phyloP scores from a whole-genome alignment of 2,113 vertebrate genomes.

The Sminthopsis crassicaudata region DNA sequence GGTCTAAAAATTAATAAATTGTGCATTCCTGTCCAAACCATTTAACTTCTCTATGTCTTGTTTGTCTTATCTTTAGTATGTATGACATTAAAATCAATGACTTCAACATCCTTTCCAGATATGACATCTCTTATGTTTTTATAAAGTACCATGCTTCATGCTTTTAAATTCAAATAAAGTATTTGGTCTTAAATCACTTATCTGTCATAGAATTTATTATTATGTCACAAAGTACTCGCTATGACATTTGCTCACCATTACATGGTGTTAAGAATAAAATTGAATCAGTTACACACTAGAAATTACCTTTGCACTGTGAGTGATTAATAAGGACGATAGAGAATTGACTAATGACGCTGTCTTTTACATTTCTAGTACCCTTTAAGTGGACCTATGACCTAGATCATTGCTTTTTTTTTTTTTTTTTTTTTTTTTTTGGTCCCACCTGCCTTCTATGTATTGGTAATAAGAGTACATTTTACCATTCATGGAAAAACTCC shows the following conservation, averaged over 20 bases:
- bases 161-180: slow-evolving; percentile 6
- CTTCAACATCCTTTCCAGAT: neutral
- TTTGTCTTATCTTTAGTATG: neutral
- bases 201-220: neutral
- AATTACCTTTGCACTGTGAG: slow-evolving; percentile 43
- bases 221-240: slow-evolving; percentile 21
- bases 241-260: slow-evolving; percentile 11
- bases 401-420: slow-evolving; percentile 25
- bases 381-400: slow-evolving; percentile 66
- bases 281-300: neutral
- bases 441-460: slow-evolving; percentile 26
- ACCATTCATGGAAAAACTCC: slow-evolving; percentile 64
- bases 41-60: neutral
- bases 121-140: neutral
- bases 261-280: slow-evolving; percentile 35
- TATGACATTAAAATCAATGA: neutral
- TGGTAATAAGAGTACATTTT: slow-evolving; percentile 44
- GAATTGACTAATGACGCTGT: slow-evolving; percentile 2
- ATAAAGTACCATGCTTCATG: slow-evolving; percentile 42
- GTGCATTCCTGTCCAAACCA: neutral
- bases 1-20: neutral
- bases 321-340: slow-evolving; percentile 26
- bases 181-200: slow-evolving; percentile 28
- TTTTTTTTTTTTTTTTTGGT: neutral
- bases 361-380: slow-evolving; percentile 68